Evolutionary conservation across 2,888 invertebrate genomes (phyloP), one percentile per base, ranked within the genome.

Genomic region (Dugesia japonica): DNA sequence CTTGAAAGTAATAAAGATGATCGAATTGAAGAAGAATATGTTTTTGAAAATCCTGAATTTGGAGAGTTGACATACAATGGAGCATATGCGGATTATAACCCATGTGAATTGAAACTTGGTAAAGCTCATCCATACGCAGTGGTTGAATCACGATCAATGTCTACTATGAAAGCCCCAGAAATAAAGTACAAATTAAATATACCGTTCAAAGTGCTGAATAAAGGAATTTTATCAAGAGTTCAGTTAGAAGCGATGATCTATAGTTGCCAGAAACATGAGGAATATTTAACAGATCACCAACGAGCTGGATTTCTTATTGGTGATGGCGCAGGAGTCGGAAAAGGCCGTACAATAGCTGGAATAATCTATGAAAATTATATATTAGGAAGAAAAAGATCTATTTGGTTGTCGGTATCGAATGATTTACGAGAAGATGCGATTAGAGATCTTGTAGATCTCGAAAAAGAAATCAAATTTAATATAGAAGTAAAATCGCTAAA

Each of bases 341-440:
- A 95, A 84, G 95, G 95, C 26, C 89, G 98, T 77, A 98, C 97
- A 0, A 93, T 99, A 79, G 97, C 94, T 7, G 97, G 97, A 74
- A 90, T 98, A 74, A 98, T 99, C 81, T 94, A 89, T 86, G 98
- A 99, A 87, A 99, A 99, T 86, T 95, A 92, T 84, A 84, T 92
- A 80, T 89, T 90, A 83, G 93, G 94, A 0, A 88, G 94, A 75
- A 94, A 94, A 85, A 89, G 92, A 80, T 91, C 97, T n/a, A 88
- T 98, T 79, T 98, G 98, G 97, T 90, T 97, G 79, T 95, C 95
- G 28, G 98, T 98, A 0, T 95, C 95, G 38, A 94, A 94, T 86
- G 98, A 99, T 86, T 88, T 99, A 80, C 92, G 92, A 86, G 95
- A 94, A 84, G 98, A 99, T 86, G 92, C 97, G 0, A 94, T 95